Base-by-base conservation (phyloP, 1,140 invertebrate species). In the Trypoxylus dichotomus region DNA sequence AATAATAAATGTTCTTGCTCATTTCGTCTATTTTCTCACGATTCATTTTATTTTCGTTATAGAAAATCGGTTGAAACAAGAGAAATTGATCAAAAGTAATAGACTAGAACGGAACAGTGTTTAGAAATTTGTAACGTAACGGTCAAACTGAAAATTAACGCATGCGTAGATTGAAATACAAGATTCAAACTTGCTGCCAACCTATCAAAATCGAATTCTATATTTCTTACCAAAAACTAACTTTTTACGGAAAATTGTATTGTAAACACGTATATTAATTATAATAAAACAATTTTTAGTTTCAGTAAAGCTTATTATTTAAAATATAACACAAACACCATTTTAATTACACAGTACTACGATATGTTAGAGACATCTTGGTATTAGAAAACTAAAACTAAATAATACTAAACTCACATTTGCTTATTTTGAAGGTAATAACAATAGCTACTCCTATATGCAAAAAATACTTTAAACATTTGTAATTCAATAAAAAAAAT, bases 1-100 rank as follows among this genome's bases (percentile, higher is more conserved):
- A 97, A 87, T 97, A 97, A 83, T 94, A 96, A n/a, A 79, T 79
- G 21, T 74, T 83, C 72, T 82, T 77, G 71, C 79, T 80, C 41
- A 84, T 54, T 47, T 84, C 83, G 77, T 83, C 83, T 68, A 80
- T 54, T 76, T 78, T 80, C 43, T 79, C 76, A 19, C 79, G 74
- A 76, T 82, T 83, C 82, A 83, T 83, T 6, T 47, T 47, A 47
- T 47, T 47, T 13, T 6, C 15, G 43, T 13, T 47, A 13, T 2
- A 15, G 15, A 19, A 75, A 21, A 47, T 37, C 5, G 71, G 27
- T 37, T 3, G 27, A 73, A 73, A 3, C 1, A 11, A 2, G 3
- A 10, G 24, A 21, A n/a, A 42, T 1, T 13, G 29, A n/a, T 73
- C 3, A 13, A 5, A 13, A 13, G 2, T 5, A 25, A 73, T 5